Evolutionary conservation across 2,113 vertebrate genomes (phyloP).

Genomic region (Paraplagusia blochii): DNA sequence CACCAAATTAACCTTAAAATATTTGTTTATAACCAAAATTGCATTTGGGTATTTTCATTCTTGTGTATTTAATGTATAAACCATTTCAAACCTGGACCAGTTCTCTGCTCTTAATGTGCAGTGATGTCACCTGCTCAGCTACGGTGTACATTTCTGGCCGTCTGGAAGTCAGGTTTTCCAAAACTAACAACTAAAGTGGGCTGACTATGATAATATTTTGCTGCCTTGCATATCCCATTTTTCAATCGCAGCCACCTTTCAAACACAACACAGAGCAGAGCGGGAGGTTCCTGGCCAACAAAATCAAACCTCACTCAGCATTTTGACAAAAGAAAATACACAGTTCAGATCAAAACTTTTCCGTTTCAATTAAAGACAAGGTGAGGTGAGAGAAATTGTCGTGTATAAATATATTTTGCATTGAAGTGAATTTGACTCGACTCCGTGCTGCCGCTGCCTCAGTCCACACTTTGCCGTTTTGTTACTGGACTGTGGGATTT

Average conservation of each 20-base stretch:
- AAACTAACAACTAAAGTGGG: conserved; percentile 45
- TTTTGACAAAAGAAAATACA: conserved; percentile 32
- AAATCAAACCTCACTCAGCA: conserved; percentile 20
- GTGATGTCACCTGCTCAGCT: conserved; percentile 16
- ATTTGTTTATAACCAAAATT: neutral
- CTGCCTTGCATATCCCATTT: conserved; percentile 26
- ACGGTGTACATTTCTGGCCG: conserved; percentile 18
- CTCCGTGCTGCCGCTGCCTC: conserved; percentile 9
- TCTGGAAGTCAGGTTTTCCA: conserved; percentile 31
- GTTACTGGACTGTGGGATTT: conserved; percentile 51
- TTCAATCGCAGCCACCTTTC: conserved; percentile 19
- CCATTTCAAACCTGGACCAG: neutral
- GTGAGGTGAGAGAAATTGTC: conserved; percentile 20
- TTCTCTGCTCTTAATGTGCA: conserved; percentile 5
- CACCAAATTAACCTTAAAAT: neutral
- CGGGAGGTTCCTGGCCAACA: conserved; percentile 12
- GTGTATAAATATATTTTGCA: conserved; percentile 20
- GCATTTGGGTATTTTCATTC: neutral
- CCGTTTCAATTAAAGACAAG: conserved; percentile 34
- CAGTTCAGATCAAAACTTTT: conserved; percentile 32
- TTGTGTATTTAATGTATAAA: neutral
- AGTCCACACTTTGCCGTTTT: conserved; percentile 23
- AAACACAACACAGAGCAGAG: conserved; percentile 4
- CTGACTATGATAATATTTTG: conserved; percentile 47
- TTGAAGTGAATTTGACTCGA: conserved; percentile 32